Evolutionary conservation across 2,797 vertebrate genomes (phyloP), one percentile per base, ranked within the genome.

Genomic region (Choloepus didactylus): DNA sequence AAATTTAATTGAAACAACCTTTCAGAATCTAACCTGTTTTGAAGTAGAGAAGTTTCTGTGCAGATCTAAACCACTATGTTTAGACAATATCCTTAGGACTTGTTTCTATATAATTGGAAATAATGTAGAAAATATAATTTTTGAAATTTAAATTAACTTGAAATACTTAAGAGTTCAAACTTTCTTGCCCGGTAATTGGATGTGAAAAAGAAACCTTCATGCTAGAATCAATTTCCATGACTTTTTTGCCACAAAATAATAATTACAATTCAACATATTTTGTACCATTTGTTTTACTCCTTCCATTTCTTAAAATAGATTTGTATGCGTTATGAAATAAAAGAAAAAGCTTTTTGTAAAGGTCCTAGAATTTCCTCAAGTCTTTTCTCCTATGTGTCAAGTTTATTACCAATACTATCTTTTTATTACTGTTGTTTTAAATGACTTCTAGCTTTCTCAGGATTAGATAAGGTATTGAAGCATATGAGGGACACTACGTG

Each of bases 41-140:
- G 9, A 59, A 73, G 46, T 93, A 87, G 70, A 87, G 29, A 62
- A 84, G 2, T 3, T 79, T 87, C 89, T 56, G 3, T 64, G 21
- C 83, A 49, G 67, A 82, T 49, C 38, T 49, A 21, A 93, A n/a
- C 27, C 44, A 27, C 89, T 49, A 51, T 91, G 64, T 93, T 90
- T 85, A 94, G 59, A 69, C 9, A 66, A 66, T 76, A 75, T 21
- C 21, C 49, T 94, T 95, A 87, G 75, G 44, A 81, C 73, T 93
- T 89, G 87, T 89, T 93, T 95, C 44, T 89, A n/a, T 29, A 60
- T 81, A 94, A 95, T 89, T 82, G 15, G 21, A 91, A 95, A 88
- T 95, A 72, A 69, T 51, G 81, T 15, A 87, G 87, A 16, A 75
- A 91, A 75, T 87, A 87, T 27, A 87, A 49, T 44, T 87, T 92